Evolutionary conservation across 2,888 invertebrate species (phyloP), one percentile per base, ranked within the genome.

Genomic region (Drosophila mayaguana): DNA sequence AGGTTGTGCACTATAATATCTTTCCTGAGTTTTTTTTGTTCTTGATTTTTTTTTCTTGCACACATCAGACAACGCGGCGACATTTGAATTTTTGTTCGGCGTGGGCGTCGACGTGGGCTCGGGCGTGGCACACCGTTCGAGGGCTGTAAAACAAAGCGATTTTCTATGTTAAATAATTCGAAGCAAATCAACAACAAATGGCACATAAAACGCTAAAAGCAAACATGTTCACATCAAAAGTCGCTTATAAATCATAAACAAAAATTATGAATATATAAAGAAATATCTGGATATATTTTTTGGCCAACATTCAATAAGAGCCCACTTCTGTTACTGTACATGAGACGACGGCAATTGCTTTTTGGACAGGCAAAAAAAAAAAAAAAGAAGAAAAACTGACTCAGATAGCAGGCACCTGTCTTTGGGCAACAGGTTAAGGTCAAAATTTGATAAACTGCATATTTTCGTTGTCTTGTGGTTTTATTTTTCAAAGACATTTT

Each of bases 191-290:
- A 59, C 61, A 72, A 72, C 72, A 80, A 77, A 76, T 81, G 81
- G 75, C 72, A 75, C 71, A 90, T 85, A 63, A 82, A 83, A 89
- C 75, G 60, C 64, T 73, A 68, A 72, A 56, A 63, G 55, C 66
- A 79, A 79, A 79, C 67, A 71, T 79, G 68, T 74, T 72, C 77
- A 83, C 84, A 87, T 88, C 88, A 88, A 88, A 89, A 78, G 80
- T 67, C 57, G 69, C 34, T 43, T 48, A 84, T 87, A 88, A 90
- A 90, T 88, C 89, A 90, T 68, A 76, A 65, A 62, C 63, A 62
- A 63, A 71, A 50, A 50, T 18, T 50, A 50, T 50, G 48, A 32
- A 84, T 57, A 76, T 55, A 48, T 66, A 36, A 48, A 16, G 12
- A 48, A 22, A 25, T 32, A 38, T 38, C 45, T 40, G 57, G 18